Conservation (phyloP, 2,888 invertebrate species). For the Spodoptera picta region DNA sequence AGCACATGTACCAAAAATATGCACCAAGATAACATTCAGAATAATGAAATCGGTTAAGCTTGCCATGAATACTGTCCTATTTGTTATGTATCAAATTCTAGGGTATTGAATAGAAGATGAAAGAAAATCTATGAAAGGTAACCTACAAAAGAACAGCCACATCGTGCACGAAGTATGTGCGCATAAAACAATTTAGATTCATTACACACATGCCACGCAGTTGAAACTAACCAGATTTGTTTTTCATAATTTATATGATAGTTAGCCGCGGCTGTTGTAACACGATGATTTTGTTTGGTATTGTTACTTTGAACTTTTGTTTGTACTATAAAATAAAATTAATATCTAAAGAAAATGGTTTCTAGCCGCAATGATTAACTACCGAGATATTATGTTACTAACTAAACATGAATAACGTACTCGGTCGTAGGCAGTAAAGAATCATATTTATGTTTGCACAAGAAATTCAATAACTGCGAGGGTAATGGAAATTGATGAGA, state of each 20-base stretch:
- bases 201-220: conserved; percentile 71
- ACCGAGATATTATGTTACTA: conserved; percentile 28
- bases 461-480: conserved; percentile 37
- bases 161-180: conserved; percentile 44
- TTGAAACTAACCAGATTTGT: conserved; percentile 79
- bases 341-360: conserved; percentile 54
- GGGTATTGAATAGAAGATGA: conserved; percentile 31
- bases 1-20: too few relatives aligned
- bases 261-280: conserved; percentile 62
- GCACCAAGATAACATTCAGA: too few relatives aligned
- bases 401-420: conserved; percentile 46
- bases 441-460: conserved; percentile 40
- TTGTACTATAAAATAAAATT: conserved; percentile 58
- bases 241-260: conserved; percentile 81
- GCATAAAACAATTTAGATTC: conserved; percentile 71
- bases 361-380: conserved; percentile 44
- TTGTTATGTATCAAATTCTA: conserved; percentile 1
- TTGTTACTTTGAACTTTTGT: conserved; percentile 67
- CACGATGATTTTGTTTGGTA: conserved; percentile 61
- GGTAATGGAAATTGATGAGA: conserved; percentile 36
- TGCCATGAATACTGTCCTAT: neutral
- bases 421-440: conserved; percentile 34
- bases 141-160: conserved; percentile 52
- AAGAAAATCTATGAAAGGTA: conserved; percentile 40
- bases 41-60: too few relatives aligned